Evolutionary conservation across 1,140 invertebrate genomes (phyloP).

Genomic region (Cherax destructor): DNA sequence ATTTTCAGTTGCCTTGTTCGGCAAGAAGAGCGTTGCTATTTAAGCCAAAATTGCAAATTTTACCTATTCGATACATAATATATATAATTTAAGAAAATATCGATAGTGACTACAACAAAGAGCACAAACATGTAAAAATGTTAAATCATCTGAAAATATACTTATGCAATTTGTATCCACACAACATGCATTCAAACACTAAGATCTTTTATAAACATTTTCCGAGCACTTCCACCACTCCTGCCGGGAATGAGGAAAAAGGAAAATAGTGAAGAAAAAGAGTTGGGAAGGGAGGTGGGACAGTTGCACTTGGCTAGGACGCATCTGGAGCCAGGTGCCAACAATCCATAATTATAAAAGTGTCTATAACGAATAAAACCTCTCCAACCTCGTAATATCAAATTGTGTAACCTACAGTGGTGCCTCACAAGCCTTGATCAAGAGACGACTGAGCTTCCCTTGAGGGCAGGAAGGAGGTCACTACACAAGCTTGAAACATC

Average conservation of each 20-base stretch:
- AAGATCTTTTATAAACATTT: conserved; percentile 5
- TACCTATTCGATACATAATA: too few species aligned
- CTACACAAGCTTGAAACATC: neutral
- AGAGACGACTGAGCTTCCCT: neutral
- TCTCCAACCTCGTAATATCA: neutral
- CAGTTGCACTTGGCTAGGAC: neutral
- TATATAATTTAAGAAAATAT: too few species aligned
- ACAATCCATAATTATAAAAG: neutral
- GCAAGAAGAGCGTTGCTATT: too few species aligned
- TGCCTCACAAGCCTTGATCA: neutral
- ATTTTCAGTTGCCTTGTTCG: too few species aligned
- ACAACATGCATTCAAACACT: conserved; percentile 9
- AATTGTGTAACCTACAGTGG: neutral
- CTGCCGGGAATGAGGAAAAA: neutral
- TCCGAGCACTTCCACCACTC: neutral
- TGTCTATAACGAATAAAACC: neutral
- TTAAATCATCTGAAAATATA: conserved; percentile 9
- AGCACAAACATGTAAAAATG: conserved; percentile 17
- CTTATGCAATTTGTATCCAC: conserved; percentile 14
- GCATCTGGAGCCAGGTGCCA: neutral
- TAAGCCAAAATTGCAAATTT: too few species aligned
- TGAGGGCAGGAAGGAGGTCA: neutral
- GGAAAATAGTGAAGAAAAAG: neutral
- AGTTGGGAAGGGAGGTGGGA: neutral
- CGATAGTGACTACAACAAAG: neutral